Base-by-base conservation (phyloP, 2,113 vertebrate species). In the Murina feae region DNA sequence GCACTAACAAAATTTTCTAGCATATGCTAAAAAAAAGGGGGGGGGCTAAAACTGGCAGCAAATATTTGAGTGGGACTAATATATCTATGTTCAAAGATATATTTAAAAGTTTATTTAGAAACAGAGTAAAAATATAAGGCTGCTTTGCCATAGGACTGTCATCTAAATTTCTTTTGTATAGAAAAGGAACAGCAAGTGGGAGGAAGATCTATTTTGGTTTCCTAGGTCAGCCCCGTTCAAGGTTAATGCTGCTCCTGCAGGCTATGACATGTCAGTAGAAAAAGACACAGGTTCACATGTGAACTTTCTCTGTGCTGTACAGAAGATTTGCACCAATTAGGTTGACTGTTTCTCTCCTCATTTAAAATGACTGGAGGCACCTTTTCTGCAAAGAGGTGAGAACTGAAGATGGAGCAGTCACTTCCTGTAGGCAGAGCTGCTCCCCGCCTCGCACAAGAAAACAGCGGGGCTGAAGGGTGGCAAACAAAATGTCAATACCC, bases 21-120 rank as follows among this genome's bases (percentile, higher is more conserved):
- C 23, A n/a, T 82, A 86, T 82, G 42, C 14, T 97, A 91, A 53
- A 95, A 90, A 58, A 58, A 58, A 58, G 9, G 16, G 71, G 28
- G 4, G 44, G 4, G 9, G 23, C 30, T 78, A 79, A 51, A 23
- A 35, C 14, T 23, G 21, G 74, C 37, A 93, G 66, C 35, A 96
- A 44, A 68, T 68, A 91, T 51, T 91, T 71, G 72, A n/a, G 35
- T 72, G 23, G 65, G 71, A 92, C 28, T 53, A 93, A 91, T 71
- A 21, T 71, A 35, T 60, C 55, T 60, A 32, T 14, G 89, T 39
- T 44, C 25, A 47, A 74, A 20, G 44, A 65, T 23, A 35, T 11
- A 76, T 58, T 37, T 84, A n/a, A 86, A 92, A 68, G 42, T 42
- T 94, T 71, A 92, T 80, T 90, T 75, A 89, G 49, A 94, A 89